These are phyloP conservation scores for Glossophaga mutica DNA, from an alignment of 2,797 vertebrate genomes.

Conservation along the genomic window DNA sequence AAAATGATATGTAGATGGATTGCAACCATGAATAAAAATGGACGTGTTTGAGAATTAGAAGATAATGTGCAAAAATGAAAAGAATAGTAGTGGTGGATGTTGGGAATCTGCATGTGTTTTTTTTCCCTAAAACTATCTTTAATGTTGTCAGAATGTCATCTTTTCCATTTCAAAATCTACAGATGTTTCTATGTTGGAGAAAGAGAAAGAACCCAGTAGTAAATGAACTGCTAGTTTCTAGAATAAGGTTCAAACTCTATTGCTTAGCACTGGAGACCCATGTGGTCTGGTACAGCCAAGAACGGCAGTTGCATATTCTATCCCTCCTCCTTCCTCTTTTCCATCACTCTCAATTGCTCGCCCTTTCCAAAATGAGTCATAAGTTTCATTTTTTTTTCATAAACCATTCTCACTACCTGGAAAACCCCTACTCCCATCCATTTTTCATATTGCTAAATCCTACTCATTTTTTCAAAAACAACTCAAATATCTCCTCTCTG, in stretches of 20 bases:
- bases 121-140: background rate
- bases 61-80: constrained; percentile 34
- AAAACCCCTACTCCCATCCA: background rate
- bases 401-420: background rate
- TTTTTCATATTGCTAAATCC: background rate
- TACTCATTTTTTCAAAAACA: background rate
- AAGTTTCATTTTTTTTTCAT: background rate
- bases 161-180: constrained; percentile 8
- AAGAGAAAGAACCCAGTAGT: background rate
- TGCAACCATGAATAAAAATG: background rate
- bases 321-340: background rate
- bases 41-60: background rate
- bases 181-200: background rate
- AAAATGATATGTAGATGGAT: background rate
- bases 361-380: background rate
- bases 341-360: background rate
- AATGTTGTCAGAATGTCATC: background rate
- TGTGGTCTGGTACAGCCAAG: background rate
- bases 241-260: background rate
- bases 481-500: background rate
- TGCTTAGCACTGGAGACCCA: background rate
- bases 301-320: background rate
- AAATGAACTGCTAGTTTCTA: background rate
- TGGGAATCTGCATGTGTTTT: background rate
- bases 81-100: background rate